These are phyloP conservation scores for Merodon equestris DNA, from an alignment of 2,888 invertebrate species.

Conservation along the genomic window DNA sequence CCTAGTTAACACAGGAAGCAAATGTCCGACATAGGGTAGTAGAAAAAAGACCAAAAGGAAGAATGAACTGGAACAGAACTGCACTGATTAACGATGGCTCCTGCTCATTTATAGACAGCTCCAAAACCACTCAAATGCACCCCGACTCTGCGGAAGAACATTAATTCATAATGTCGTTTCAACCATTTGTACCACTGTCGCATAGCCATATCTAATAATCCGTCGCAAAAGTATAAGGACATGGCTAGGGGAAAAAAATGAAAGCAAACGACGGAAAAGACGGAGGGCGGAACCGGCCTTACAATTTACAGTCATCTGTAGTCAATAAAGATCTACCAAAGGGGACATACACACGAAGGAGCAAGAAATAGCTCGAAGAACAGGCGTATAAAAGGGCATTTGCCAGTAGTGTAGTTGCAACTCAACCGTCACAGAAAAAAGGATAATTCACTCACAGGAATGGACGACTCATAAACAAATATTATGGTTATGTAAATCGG, in stretches of 20 bases:
- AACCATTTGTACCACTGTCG: constrained; percentile 43
- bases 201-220: constrained; percentile 63
- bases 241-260: background rate
- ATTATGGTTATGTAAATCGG: constrained; percentile 61
- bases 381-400: constrained; percentile 39
- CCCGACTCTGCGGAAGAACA: constrained; percentile 33
- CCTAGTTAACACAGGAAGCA: constrained; percentile 52
- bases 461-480: constrained; percentile 53
- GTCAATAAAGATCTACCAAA: constrained; percentile 63
- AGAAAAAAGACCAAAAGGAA: constrained; percentile 37
- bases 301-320: constrained; percentile 63
- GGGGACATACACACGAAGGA: constrained; percentile 25
- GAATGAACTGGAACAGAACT: constrained; percentile 23
- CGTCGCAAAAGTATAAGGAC: constrained; percentile 7
- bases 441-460: constrained; percentile 55
- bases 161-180: constrained; percentile 57
- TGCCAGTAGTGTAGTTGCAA: constrained; percentile 52
- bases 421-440: constrained; percentile 48
- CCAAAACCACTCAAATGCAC: background rate
- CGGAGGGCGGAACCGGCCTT: constrained; percentile 20
- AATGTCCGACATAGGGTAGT: background rate
- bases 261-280: constrained; percentile 8
- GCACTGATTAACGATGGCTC: constrained; percentile 59
- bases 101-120: constrained; percentile 37
- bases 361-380: constrained; percentile 6